phyloP scores from a whole-genome alignment of 2,888 invertebrate genomes.

The Macaria notata region DNA sequence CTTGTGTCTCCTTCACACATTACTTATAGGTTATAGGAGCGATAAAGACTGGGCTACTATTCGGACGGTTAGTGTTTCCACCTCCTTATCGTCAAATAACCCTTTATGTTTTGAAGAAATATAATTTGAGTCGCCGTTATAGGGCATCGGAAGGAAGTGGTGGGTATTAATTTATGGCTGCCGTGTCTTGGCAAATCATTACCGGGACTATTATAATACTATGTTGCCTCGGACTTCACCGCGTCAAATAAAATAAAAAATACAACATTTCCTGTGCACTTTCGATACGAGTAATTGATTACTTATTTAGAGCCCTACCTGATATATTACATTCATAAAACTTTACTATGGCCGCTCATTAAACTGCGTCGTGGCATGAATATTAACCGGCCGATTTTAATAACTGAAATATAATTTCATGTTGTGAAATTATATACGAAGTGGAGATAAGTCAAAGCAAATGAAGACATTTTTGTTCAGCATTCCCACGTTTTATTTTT shows the following conservation, averaged over 20 bases:
- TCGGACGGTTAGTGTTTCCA: slow-evolving; percentile 3
- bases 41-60: no score
- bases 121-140: slow-evolving; percentile 42
- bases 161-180: slow-evolving; percentile 64
- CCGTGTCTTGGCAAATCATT: slow-evolving; percentile 68
- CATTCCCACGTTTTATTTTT: slow-evolving; percentile 44
- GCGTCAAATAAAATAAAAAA: slow-evolving; percentile 44
- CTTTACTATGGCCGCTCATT: slow-evolving; percentile 53
- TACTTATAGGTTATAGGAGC: no score
- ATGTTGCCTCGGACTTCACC: slow-evolving; percentile 39
- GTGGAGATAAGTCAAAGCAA: slow-evolving; percentile 18
- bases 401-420: slow-evolving; percentile 7
- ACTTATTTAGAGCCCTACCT: slow-evolving; percentile 50
- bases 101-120: slow-evolving; percentile 35
- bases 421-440: slow-evolving; percentile 23
- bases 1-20: no score
- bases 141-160: slow-evolving; percentile 81
- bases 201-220: slow-evolving; percentile 49
- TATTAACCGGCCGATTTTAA: slow-evolving; percentile 37
- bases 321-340: slow-evolving; percentile 61
- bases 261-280: slow-evolving; percentile 62
- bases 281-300: slow-evolving; percentile 59
- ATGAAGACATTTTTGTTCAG: slow-evolving; percentile 16
- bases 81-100: slow-evolving; percentile 29
- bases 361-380: slow-evolving; percentile 50